phyloP scores from a whole-genome alignment of 2,797 vertebrate genomes.

The Pteropus rufus region DNA sequence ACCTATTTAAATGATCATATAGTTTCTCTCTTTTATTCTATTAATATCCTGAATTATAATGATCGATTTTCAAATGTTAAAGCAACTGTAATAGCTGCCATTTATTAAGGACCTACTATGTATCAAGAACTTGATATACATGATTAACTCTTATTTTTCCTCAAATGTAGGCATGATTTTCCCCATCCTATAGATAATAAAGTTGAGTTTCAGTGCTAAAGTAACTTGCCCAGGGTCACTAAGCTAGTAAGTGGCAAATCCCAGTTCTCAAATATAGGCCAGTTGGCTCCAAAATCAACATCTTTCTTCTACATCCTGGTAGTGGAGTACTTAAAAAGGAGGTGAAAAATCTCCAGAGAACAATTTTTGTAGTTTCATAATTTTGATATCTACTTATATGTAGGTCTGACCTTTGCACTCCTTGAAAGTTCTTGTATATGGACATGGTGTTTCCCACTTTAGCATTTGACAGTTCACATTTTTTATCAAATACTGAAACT shows the following conservation, averaged over 20 bases:
- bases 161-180: background rate
- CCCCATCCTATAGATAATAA: background rate
- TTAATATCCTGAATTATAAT: background rate
- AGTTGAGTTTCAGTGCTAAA: background rate
- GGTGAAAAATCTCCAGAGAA: background rate
- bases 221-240: background rate
- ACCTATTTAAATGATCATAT: background rate
- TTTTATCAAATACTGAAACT: background rate
- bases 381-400: background rate
- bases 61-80: background rate
- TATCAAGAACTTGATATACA: background rate
- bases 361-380: background rate
- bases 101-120: background rate
- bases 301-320: background rate
- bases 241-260: background rate
- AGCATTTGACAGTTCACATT: background rate
- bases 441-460: background rate
- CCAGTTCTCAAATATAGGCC: background rate
- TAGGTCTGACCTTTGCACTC: background rate
- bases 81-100: background rate
- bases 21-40: background rate
- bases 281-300: background rate
- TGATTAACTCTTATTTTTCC: constrained; percentile 1
- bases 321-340: background rate
- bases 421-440: background rate